Base-by-base conservation (phyloP, 2,888 invertebrate species). In the Opisthograptis luteolata region DNA sequence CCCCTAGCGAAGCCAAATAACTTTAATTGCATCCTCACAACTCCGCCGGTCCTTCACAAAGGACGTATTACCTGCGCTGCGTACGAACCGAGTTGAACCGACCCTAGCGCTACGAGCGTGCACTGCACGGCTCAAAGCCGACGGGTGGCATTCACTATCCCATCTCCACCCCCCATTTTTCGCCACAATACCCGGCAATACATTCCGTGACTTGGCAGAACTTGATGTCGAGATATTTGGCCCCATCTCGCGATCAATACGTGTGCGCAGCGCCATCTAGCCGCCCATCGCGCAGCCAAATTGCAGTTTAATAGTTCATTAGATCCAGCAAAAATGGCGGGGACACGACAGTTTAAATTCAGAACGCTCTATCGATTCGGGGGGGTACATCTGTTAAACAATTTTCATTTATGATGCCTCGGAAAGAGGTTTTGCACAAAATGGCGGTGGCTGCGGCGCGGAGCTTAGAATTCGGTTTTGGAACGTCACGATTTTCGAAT, bases 301-400 rank as follows among this genome's bases (percentile, higher is more conserved):
- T 90, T 88, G 84, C 89, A 90, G 72, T 90, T 89, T 90, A 90
- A 90, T 90, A 90, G 89, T 90, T 89, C 89, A 90, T 90, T 89
- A 90, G 89, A 87, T 87, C 86, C 80, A 72, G 74, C 85, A 87
- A 87, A 88, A 88, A 89, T 88, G 88, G 87, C 83, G 85, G 87
- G 84, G 85, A 83, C 83, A 78, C 73, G 68, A 76, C 81, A 80
- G 85, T 88, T 90, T 89, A 87, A 90, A 89, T 87, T 87, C 81
- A 80, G 87, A 78, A 83, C 83, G 77, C 64, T 77, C 60, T 87
- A 90, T 90, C 80, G 89, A 89, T 89, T 87, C 71, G 70, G 63
- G 66, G 68, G 68, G 61, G 55, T 59, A 58, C 61, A 62, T 60
- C 59, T 67, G 58, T 60, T 59, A 58, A 55, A 56, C 43, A 52